Percentiles rank a stretch among this genome's conserved stretches.
Evolutionary conservation across 2,113 vertebrate genomes (phyloP).

Genomic region (Lophius piscatorius): DNA sequence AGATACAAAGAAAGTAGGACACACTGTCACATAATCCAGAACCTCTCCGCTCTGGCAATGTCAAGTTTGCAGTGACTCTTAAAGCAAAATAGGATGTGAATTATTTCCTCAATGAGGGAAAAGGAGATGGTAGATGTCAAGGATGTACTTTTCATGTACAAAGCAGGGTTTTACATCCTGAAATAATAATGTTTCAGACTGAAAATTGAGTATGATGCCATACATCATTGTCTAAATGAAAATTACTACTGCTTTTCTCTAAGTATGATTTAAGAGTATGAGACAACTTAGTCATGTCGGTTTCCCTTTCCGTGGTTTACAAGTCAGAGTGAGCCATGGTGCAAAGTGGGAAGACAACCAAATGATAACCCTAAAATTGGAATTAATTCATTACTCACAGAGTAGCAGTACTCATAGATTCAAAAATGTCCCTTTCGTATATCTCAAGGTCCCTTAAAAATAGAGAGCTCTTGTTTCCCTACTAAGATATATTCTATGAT

Average conservation of each 20-base stretch:
- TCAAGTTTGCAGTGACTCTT: constrained; percentile 39
- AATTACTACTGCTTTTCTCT: too few species aligned
- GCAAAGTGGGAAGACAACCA: not conserved
- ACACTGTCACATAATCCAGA: constrained; percentile 41
- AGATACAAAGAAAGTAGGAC: constrained; percentile 35
- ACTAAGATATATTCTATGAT: too few species aligned
- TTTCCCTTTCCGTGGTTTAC: constrained; percentile 1
- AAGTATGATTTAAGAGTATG: too few species aligned
- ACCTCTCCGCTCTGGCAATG: constrained; percentile 12
- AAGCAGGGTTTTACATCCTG: too few species aligned
- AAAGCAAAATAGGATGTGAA: constrained; percentile 29
- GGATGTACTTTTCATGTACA: too few species aligned
- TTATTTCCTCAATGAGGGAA: constrained; percentile 15
- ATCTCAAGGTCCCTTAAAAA: too few species aligned
- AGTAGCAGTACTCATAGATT: constrained; percentile 1
- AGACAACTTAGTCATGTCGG: not conserved
- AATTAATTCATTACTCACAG: not conserved
- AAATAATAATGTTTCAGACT: too few species aligned
- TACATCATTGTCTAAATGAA: too few species aligned
- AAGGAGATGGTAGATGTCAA: constrained; percentile 21
- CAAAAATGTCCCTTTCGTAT: too few species aligned
- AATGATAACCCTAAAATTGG: not conserved
- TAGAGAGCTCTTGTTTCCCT: too few species aligned
- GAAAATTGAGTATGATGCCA: too few species aligned
- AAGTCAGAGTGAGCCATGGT: constrained; percentile 6